Evolutionary conservation across 2,888 invertebrate species (phyloP).

Genomic region (Maniola hyperantus): DNA sequence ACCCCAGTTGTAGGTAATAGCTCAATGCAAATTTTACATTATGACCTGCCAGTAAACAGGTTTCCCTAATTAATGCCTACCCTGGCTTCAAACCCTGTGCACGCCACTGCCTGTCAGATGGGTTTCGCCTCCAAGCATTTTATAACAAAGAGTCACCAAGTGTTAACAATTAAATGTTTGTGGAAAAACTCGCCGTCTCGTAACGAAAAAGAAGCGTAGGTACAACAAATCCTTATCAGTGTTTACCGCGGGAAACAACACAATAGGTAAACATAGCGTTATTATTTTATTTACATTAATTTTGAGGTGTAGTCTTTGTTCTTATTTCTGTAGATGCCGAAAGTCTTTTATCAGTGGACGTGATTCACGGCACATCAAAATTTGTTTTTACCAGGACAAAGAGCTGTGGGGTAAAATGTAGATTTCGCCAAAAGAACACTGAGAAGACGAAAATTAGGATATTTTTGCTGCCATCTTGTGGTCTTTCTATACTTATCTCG

Average conservation of each 20-base stretch:
- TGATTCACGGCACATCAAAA: constrained; percentile 17
- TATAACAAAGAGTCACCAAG: constrained; percentile 2
- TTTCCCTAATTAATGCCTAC: too few species aligned
- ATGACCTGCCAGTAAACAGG: too few species aligned
- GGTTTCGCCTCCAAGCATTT: constrained; percentile 3
- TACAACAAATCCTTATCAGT: constrained; percentile 11
- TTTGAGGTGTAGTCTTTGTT: constrained; percentile 17
- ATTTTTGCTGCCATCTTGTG: too few species aligned
- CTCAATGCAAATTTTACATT: too few species aligned
- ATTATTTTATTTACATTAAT: constrained; percentile 8
- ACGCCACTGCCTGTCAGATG: constrained; percentile 4
- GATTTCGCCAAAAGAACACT: too few species aligned
- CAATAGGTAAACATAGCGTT: constrained; percentile 8
- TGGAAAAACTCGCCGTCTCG: not conserved
- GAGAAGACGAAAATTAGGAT: too few species aligned
- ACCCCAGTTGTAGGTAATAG: too few species aligned
- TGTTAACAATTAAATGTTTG: not conserved
- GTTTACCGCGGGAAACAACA: not conserved
- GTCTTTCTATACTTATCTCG: too few species aligned
- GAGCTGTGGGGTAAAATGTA: not conserved
- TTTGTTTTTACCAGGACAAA: not conserved
- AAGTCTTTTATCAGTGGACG: not conserved
- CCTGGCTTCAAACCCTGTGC: too few species aligned
- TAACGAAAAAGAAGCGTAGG: constrained; percentile 1
- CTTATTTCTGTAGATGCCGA: not conserved